Percentiles rank a stretch among this genome's conserved stretches.
These are phyloP conservation scores for Steatornis caripensis DNA, from an alignment of 2,113 vertebrate genomes.

Conservation along the genomic window DNA sequence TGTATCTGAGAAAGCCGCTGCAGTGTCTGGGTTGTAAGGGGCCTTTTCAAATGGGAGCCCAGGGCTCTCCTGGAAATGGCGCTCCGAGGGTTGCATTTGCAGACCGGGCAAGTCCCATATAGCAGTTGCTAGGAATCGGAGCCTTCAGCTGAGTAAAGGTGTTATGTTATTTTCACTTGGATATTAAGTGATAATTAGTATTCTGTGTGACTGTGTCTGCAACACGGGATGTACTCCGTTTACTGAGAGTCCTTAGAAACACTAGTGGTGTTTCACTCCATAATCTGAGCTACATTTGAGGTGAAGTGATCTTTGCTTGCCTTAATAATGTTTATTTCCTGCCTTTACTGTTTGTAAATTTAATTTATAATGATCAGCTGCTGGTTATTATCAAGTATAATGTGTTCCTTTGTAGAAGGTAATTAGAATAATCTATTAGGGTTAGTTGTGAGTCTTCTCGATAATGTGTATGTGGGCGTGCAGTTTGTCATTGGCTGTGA, in stretches of 20 bases:
- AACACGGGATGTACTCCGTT: not conserved
- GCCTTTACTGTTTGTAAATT: not conserved
- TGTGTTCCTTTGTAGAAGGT: conserved; percentile 1
- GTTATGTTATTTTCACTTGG: not conserved
- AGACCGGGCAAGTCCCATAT: not conserved
- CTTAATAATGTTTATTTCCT: conserved; percentile 7
- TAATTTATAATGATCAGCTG: conserved; percentile 46
- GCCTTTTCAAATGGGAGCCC: fast-evolving
- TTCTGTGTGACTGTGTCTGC: not conserved
- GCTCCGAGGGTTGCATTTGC: not conserved
- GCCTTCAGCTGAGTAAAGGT: not conserved
- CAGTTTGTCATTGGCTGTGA: not conserved
- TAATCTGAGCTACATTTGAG: not conserved
- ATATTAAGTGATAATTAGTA: conserved; percentile 17
- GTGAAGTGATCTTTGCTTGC: not conserved
- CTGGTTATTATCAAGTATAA: conserved; percentile 27
- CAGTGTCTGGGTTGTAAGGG: not conserved
- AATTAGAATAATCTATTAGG: conserved; percentile 15
- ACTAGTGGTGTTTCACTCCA: not conserved
- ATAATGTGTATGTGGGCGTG: not conserved
- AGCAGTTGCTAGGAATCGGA: not conserved
- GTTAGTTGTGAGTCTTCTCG: not conserved
- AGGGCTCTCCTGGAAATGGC: fast-evolving
- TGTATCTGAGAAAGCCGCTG: no score
- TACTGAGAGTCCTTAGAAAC: not conserved